phyloP scores from a whole-genome alignment of 2,113 vertebrate genomes.

The Colius striatus region DNA sequence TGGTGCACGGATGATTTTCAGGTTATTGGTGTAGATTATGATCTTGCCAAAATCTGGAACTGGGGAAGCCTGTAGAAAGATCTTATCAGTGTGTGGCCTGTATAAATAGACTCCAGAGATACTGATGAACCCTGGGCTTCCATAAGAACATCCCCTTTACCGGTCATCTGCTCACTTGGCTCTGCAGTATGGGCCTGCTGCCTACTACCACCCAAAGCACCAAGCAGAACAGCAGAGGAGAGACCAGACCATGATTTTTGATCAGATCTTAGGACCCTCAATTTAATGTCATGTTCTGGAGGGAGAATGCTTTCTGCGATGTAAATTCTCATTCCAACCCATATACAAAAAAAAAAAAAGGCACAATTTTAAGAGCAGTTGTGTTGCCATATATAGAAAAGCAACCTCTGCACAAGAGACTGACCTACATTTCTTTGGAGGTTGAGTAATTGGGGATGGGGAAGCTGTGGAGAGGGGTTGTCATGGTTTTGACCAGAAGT shows the following conservation, averaged over 20 bases:
- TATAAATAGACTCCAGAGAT: not conserved
- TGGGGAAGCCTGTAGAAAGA: slow-evolving; percentile 73
- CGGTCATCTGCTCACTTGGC: not conserved
- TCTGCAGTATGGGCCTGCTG: not conserved
- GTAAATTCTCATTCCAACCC: not conserved
- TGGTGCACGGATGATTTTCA: slow-evolving; percentile 91
- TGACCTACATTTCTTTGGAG: not conserved
- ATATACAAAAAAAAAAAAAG: not conserved
- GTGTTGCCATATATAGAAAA: not conserved
- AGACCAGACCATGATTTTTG: not conserved
- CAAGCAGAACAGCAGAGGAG: fast-evolving
- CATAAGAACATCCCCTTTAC: too few species aligned
- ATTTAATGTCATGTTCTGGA: not conserved
- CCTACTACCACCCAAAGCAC: not conserved
- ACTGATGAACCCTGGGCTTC: not conserved
- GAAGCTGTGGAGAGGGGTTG: too few species aligned
- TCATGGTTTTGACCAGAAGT: not conserved
- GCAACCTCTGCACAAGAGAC: not conserved
- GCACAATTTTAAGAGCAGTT: not conserved
- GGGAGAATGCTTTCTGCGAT: not conserved
- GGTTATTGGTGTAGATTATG: slow-evolving; percentile 96
- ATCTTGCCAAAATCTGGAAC: slow-evolving; percentile 95
- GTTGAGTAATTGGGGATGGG: not conserved
- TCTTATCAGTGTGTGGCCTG: not conserved
- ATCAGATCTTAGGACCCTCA: not conserved